These are phyloP conservation scores for Willowsia nigromaculata DNA, from an alignment of 2,888 invertebrate species.

Conservation along the genomic window DNA sequence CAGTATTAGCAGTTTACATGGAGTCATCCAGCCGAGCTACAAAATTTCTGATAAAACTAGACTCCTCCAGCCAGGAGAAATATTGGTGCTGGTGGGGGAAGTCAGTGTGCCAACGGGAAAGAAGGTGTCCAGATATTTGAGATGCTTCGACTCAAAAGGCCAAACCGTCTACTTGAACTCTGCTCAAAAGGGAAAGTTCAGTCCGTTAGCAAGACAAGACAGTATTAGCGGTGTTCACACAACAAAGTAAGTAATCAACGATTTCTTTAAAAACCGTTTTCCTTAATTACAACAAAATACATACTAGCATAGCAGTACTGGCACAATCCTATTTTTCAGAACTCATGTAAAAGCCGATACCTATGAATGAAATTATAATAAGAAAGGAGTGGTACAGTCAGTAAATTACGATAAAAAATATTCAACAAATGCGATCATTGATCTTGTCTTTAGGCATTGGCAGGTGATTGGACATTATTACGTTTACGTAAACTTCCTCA, in stretches of 20 bases:
- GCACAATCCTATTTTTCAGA: background rate
- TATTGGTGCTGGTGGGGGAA: constrained; percentile 89
- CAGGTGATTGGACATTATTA: no score
- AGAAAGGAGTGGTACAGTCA: background rate
- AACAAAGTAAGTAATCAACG: constrained; percentile 81
- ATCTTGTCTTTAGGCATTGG: background rate
- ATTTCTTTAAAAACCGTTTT: background rate
- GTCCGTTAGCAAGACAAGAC: constrained; percentile 91
- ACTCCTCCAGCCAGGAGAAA: constrained; percentile 90
- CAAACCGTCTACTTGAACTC: constrained; percentile 87
- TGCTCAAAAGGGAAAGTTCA: constrained; percentile 93
- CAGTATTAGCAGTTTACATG: constrained; percentile 82
- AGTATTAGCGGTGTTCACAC: constrained; percentile 97
- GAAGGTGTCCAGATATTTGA: constrained; percentile 87
- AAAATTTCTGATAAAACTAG: constrained; percentile 82
- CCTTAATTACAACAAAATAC: background rate
- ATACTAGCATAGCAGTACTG: no score
- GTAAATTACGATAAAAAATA: background rate
- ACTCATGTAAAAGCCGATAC: background rate
- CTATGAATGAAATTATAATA: background rate
- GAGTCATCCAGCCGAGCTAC: constrained; percentile 81
- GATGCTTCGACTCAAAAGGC: constrained; percentile 92
- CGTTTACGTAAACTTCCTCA: background rate
- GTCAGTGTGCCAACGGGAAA: constrained; percentile 81
- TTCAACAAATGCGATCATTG: background rate